These are phyloP conservation scores for Desmodus rotundus DNA, from an alignment of 2,113 vertebrate species.

Conservation along the genomic window DNA sequence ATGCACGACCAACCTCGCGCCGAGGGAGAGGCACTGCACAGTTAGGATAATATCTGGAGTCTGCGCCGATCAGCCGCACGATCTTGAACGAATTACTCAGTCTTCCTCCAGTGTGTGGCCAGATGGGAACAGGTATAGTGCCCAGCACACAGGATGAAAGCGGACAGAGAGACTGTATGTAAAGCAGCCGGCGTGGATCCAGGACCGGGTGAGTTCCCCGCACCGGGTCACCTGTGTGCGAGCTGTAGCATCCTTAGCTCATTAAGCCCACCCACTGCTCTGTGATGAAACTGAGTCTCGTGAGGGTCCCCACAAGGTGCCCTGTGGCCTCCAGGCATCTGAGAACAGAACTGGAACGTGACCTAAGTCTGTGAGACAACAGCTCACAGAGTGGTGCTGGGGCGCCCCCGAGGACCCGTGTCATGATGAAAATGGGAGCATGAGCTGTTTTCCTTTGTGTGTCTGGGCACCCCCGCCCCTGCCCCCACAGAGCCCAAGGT, in stretches of 20 bases:
- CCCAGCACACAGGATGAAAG: not conserved
- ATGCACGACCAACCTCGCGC: fast-evolving
- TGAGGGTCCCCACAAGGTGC: fast-evolving
- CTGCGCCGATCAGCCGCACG: not conserved
- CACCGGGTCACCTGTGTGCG: fast-evolving
- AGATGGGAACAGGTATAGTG: too few species aligned
- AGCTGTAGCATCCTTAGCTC: not conserved
- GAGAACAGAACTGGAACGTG: not conserved
- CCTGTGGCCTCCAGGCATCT: not conserved
- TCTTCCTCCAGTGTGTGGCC: too few species aligned
- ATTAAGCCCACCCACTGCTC: not conserved
- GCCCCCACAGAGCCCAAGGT: not conserved
- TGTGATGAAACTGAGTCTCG: not conserved
- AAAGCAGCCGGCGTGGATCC: fast-evolving
- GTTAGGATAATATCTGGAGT: not conserved
- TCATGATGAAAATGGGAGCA: fast-evolving
- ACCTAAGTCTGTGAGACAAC: fast-evolving
- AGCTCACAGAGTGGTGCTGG: fast-evolving
- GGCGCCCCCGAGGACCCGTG: fast-evolving
- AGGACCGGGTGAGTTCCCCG: not conserved
- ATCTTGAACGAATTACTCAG: not conserved
- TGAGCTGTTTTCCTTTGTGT: fast-evolving
- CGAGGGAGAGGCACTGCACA: fast-evolving
- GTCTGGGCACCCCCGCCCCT: fast-evolving
- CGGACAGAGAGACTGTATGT: not conserved